Conservation (phyloP, 2,113 vertebrate genomes). For the Poeciliopsis prolifica region DNA sequence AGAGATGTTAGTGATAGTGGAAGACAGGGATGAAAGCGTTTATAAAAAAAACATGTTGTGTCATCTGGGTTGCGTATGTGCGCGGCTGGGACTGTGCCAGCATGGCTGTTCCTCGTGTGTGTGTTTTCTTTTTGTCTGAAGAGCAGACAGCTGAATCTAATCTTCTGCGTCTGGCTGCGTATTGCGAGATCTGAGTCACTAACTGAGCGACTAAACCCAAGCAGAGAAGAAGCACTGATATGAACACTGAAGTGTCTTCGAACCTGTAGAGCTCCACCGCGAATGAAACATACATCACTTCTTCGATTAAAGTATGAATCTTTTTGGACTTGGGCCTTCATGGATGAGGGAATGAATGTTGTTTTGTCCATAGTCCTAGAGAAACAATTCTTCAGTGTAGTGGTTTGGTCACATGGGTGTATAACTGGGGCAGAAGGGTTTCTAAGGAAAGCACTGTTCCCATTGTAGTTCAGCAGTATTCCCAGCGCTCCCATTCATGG, state of each 20-base stretch:
- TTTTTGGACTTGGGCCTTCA: conserved; percentile 11
- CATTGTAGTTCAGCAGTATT: conserved; percentile 73
- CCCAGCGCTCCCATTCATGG: conserved; percentile 62
- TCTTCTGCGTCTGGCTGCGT: conserved; percentile 68
- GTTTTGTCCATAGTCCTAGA: conserved; percentile 33
- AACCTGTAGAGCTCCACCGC: conserved; percentile 33
- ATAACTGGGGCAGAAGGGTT: conserved; percentile 71
- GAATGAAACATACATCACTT: neutral
- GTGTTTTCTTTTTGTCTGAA: conserved; percentile 44
- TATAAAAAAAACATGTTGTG: conserved; percentile 32
- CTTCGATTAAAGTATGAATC: conserved; percentile 2
- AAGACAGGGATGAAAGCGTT: conserved; percentile 12
- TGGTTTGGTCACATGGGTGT: conserved; percentile 68
- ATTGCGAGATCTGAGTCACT: conserved; percentile 50
- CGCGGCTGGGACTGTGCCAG: conserved; percentile 36
- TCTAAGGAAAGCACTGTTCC: conserved; percentile 74
- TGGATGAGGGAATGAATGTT: conserved; percentile 27
- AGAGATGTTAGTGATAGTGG: conserved; percentile 15
- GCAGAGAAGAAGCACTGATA: conserved; percentile 21
- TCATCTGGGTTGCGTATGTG: conserved; percentile 32
- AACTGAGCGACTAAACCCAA: conserved; percentile 38
- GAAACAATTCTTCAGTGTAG: conserved; percentile 70
- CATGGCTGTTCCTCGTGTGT: conserved; percentile 28
- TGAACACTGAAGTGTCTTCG: conserved; percentile 8
- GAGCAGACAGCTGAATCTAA: conserved; percentile 63